Base-by-base conservation (phyloP, 2,888 invertebrate genomes). In the Onchidella celtica region DNA sequence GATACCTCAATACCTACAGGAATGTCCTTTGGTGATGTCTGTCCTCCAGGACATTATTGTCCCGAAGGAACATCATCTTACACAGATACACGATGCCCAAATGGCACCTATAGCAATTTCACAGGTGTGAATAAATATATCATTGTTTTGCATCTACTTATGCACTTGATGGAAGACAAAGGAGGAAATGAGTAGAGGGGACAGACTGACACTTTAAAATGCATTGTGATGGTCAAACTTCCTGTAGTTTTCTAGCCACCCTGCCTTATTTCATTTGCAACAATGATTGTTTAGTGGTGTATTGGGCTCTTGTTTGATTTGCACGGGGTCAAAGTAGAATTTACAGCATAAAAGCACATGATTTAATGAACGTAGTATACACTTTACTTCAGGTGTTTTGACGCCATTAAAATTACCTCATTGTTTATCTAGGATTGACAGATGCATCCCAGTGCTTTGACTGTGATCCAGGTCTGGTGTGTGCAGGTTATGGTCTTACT, bases 31-130 rank as follows among this genome's bases (percentile, higher is more conserved):
- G 92, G 90, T 11, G 90, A 89, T 69, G 83, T 90, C 4, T 92
- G 92, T 82, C 92, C 91, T 4, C 87, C 88, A 1, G 92, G 92
- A 0, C 91, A 90, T 82, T 92, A 87, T 84, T 92, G 92, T 81
- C 90, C 89, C 0, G 86, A 87, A 40, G 91, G 88, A 14, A 92
- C 92, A 2, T 83, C 85, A 6, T 84, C 88, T n/a, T 92, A 87
- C 78, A 79, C 73, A 3, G 84, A 87, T 59, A 86, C 82, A 14
- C 91, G 91, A 4, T 92, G 92, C 77, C 87, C 88, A 11, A 91
- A 91, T 79, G 92, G 92, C n/a, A 92, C 92, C 0, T 92, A 91
- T 84, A 89, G 90, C 65, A 91, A 91, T 82, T 85, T 86, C 78
- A 89, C 90, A 27, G 83, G 83, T 29, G 34, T 27, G 70, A n/a